These are phyloP conservation scores for Hemitrygon akajei DNA, from an alignment of 2,797 vertebrate genomes.

Conservation along the genomic window DNA sequence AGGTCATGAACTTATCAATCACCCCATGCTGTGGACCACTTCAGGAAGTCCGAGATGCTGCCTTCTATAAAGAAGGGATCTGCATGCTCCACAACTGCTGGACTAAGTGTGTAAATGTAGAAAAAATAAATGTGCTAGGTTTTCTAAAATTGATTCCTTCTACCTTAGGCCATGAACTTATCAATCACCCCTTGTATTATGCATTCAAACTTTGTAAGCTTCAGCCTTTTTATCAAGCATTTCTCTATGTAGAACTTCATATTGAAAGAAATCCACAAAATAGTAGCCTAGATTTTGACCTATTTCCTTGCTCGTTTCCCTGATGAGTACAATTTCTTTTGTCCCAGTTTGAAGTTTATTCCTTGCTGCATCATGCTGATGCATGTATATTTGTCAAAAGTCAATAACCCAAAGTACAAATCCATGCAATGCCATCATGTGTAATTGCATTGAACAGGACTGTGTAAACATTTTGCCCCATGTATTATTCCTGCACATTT, in stretches of 20 bases:
- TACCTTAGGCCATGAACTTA: too few relatives aligned
- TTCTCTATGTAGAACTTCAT: background rate
- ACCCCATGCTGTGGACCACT: too few relatives aligned
- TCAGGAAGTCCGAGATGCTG: too few relatives aligned
- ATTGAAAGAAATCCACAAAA: background rate
- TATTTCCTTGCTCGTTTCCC: background rate
- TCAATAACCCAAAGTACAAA: conserved; percentile 8
- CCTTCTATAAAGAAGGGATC: too few relatives aligned
- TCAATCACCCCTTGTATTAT: too few relatives aligned
- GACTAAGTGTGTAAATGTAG: too few relatives aligned
- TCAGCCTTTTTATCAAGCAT: background rate
- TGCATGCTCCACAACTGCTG: too few relatives aligned
- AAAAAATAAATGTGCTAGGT: too few relatives aligned
- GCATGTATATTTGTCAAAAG: background rate
- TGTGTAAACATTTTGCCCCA: background rate
- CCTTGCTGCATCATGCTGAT: background rate
- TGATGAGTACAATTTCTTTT: background rate
- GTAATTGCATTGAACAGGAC: conserved; percentile 16
- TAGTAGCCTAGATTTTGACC: background rate
- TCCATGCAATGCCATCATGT: background rate
- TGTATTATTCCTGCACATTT: background rate
- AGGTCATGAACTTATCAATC: too few relatives aligned
- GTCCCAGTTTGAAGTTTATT: conserved; percentile 1
- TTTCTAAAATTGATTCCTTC: too few relatives aligned
- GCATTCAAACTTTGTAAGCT: too few relatives aligned